phyloP scores from a whole-genome alignment of 64 coral and sea anemone species.

The Porites lutea region DNA sequence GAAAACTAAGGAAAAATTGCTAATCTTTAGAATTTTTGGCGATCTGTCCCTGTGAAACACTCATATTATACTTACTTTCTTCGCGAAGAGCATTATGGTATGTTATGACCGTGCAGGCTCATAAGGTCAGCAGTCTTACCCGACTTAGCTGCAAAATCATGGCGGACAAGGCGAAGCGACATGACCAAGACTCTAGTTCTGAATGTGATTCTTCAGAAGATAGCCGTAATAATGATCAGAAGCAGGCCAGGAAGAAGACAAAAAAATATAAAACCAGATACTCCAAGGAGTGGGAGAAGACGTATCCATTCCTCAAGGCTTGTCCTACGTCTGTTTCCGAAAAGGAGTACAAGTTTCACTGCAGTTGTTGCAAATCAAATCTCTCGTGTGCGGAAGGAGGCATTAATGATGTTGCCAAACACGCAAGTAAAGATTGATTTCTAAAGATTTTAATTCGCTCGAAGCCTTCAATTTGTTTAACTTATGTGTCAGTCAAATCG shows the following conservation, averaged over 20 bases:
- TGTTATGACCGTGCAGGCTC: background rate
- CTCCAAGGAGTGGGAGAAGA: constrained; percentile 43
- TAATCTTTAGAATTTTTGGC: background rate
- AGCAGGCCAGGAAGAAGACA: constrained; percentile 1
- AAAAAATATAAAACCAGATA: constrained; percentile 64
- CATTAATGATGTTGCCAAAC: constrained; percentile 25
- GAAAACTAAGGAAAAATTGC: constrained; percentile 24
- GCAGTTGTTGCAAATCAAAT: constrained; percentile 13
- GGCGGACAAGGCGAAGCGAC: no score
- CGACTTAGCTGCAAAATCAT: constrained; percentile 7
- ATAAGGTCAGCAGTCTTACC: constrained; percentile 9
- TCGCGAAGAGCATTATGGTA: no score
- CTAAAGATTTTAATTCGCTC: background rate
- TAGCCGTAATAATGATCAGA: background rate
- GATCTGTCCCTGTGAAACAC: no score
- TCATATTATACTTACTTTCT: no score
- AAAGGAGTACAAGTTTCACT: constrained; percentile 46
- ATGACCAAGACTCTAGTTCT: no score
- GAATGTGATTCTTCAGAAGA: no score
- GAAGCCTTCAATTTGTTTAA: no score
- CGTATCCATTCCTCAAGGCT: constrained; percentile 26
- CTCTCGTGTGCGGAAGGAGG: constrained; percentile 28
- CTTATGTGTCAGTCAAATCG: no score
- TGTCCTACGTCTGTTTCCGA: constrained; percentile 23
- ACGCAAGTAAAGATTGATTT: constrained; percentile 26